A percentile compares a stretch with the other conserved stretches of the same genome.
These are phyloP conservation scores for Drosophila busckii DNA, from an alignment of 1,140 invertebrate species.

Conservation along the genomic window DNA sequence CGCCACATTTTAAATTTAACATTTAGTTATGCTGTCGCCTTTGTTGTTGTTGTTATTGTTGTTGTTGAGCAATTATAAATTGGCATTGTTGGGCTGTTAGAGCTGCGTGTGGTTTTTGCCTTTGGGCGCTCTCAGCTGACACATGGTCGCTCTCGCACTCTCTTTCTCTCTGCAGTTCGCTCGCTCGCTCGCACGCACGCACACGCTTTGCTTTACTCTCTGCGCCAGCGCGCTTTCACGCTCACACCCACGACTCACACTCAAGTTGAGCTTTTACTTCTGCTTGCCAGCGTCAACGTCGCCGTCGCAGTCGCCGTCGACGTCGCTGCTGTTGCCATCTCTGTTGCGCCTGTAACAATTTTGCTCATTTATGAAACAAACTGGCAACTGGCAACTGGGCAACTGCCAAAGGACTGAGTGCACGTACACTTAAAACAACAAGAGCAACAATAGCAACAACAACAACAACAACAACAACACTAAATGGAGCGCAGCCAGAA, in stretches of 20 bases:
- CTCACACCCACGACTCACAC: constrained; percentile 4
- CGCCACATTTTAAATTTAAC: constrained; percentile 28
- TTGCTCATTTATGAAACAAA: not conserved
- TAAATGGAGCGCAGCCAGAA: constrained; percentile 24
- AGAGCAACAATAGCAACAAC: not conserved
- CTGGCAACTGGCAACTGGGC: constrained; percentile 21
- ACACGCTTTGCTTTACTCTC: not conserved
- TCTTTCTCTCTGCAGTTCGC: constrained; percentile 15
- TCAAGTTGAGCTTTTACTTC: not conserved
- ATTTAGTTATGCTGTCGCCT: not conserved
- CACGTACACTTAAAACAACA: constrained; percentile 22
- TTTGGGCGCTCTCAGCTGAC: constrained; percentile 8
- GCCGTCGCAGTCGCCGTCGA: not conserved
- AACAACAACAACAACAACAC: constrained; percentile 9
- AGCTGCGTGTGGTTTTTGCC: constrained; percentile 12
- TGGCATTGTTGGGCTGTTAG: constrained; percentile 47
- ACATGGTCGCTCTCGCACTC: constrained; percentile 30
- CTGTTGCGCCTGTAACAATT: constrained; percentile 17
- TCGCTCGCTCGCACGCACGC: not conserved
- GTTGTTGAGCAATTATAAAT: constrained; percentile 55
- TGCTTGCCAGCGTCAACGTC: not conserved
- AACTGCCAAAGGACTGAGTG: too few species aligned
- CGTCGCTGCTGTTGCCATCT: constrained; percentile 45
- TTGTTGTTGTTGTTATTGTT: constrained; percentile 7
- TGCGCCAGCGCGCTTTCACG: constrained; percentile 7